Base-by-base conservation (phyloP, 2,888 invertebrate species). In the Hipparchia semele region DNA sequence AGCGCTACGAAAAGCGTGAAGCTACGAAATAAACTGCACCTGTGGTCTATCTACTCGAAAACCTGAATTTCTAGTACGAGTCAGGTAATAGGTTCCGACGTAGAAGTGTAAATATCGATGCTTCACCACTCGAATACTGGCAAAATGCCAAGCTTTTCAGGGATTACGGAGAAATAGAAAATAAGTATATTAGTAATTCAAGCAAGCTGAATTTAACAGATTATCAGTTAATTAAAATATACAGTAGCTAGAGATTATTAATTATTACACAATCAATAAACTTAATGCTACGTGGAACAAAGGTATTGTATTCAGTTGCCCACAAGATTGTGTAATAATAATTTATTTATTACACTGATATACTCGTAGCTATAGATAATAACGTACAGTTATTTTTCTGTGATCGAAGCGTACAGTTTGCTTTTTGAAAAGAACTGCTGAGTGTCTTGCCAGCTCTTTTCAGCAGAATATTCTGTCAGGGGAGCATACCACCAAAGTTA, bases 1-100 rank as follows among this genome's bases (percentile, higher is more conserved):
- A 56, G 13, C 6, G n/a, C 13, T 56, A 56, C 10, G 59, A 39
- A 10, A 39, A 33, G 64, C 62, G 62, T 49, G 46, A 8, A n/a
- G 45, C 64, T 64, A 64, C 49, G 64, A 64, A 64, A 64, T 64
- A 64, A 64, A 64, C 64, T 64, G 64, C 64, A 51, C 9, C 64
- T 64, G 46, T 13, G 49, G 49, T 49, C 23, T 53, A 53, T 33
- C 54, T 39, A 66, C n/a, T 53, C 54, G 66, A 66, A 66, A 56
- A 66, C 39, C 39, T 66, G 53, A 66, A 66, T 56, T 56, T 54
- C 66, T 64, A 64, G 62, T 64, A 64, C 49, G 6, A 39, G 66
- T 39, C 53, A 64, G 51, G 66, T 66, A 66, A 66, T 66, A 56
- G 66, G 39, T 54, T 66, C 39, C 54, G 54, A 66, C 66, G 66